These are phyloP conservation scores for Caenorhabditis drosophilae DNA, from an alignment of 2,888 invertebrate genomes.

Conservation along the genomic window DNA sequence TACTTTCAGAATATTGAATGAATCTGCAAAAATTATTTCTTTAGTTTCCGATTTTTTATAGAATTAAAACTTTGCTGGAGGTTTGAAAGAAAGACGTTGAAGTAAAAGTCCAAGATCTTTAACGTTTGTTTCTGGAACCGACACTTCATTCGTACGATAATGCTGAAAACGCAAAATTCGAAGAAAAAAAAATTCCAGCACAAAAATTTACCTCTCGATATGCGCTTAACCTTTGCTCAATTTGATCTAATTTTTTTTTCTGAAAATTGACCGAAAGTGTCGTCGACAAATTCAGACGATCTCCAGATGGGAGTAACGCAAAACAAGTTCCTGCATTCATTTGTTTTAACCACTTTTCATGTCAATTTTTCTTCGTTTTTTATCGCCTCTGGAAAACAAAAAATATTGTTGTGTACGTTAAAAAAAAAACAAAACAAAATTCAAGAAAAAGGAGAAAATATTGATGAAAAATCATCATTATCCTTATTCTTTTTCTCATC, in stretches of 20 bases:
- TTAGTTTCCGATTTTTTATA: no score
- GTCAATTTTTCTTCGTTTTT: no score
- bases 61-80: not conserved
- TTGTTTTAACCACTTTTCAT: no score
- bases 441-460: no score
- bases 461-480: no score
- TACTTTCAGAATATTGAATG: not conserved
- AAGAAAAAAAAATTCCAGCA: not conserved
- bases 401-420: no score
- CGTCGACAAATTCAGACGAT: not conserved
- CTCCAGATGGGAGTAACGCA: not conserved
- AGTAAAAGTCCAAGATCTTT: not conserved
- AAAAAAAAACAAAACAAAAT: no score
- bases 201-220: not conserved
- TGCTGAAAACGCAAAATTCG: not conserved
- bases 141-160: not conserved
- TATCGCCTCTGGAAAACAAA: no score
- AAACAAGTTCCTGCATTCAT: not conserved
- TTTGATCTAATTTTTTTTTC: not conserved
- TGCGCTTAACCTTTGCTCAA: not conserved
- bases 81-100: not conserved
- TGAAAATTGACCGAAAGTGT: not conserved
- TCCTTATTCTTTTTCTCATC: no score
- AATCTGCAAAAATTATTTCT: not conserved
- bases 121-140: not conserved